phyloP scores from a whole-genome alignment of 2,888 invertebrate species.

The Schizotus pectinicornis region DNA sequence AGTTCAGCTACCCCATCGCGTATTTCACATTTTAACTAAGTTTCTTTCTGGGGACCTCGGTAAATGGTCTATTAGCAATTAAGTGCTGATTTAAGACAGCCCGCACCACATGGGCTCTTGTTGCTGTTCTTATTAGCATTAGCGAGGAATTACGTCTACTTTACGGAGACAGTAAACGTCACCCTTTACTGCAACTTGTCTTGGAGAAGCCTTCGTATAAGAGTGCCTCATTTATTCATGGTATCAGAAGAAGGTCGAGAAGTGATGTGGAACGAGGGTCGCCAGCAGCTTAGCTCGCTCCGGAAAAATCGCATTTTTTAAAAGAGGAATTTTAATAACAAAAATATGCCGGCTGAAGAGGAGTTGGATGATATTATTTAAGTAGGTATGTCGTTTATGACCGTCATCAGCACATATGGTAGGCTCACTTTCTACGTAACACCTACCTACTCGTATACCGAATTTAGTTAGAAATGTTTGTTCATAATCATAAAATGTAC shows the following conservation, averaged over 20 bases:
- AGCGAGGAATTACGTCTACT: conserved; percentile 36
- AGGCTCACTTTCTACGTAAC: no score
- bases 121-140: conserved; percentile 40
- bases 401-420: no score
- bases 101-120: conserved; percentile 33
- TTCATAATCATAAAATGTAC: no score
- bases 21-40: conserved; percentile 34
- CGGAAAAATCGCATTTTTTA: no score
- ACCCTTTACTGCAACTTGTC: conserved; percentile 8
- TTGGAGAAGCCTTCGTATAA: neutral
- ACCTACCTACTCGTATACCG: no score
- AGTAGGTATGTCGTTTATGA: no score
- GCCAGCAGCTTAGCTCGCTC: no score
- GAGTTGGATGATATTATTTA: no score
- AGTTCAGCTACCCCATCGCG: neutral
- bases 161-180: conserved; percentile 24
- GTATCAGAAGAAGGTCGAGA: neutral
- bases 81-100: conserved; percentile 39
- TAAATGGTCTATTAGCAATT: conserved; percentile 42
- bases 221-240: conserved; percentile 2
- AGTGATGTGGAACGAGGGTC: neutral
- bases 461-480: no score
- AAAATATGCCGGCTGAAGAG: no score
- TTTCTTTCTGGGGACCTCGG: conserved; percentile 33
- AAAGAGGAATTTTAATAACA: no score